These are phyloP conservation scores for Trachymyrmex septentrionalis DNA, from an alignment of 1,140 invertebrate species.

Conservation along the genomic window DNA sequence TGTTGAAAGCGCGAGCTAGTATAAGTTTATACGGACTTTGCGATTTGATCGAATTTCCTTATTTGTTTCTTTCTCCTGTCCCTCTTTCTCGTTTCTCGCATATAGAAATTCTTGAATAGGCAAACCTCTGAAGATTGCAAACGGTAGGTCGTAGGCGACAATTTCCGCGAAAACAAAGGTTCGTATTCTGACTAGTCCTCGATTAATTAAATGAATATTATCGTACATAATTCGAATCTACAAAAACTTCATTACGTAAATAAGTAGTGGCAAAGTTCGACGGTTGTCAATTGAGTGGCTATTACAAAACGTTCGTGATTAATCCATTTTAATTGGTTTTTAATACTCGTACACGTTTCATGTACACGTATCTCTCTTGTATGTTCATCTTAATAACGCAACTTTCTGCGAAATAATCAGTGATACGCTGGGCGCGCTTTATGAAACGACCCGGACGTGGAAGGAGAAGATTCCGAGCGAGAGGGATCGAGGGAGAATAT, in stretches of 20 bases:
- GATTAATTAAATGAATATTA: conserved; percentile 12
- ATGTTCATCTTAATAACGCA: conserved; percentile 39
- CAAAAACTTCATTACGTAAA: conserved; percentile 1
- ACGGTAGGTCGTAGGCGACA: not conserved
- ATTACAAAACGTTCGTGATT: not conserved
- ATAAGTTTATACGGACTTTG: conserved; percentile 39
- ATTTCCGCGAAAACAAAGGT: conserved; percentile 36
- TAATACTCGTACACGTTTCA: not conserved
- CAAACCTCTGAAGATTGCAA: not conserved
- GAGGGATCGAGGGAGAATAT: conserved; percentile 32
- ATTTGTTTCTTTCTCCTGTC: not conserved
- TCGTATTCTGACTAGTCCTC: not conserved
- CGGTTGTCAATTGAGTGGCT: not conserved
- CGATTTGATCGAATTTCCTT: conserved; percentile 29
- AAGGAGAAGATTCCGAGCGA: conserved; percentile 14
- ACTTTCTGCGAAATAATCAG: conserved; percentile 19
- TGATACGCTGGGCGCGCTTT: conserved; percentile 31
- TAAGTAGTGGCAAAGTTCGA: not conserved
- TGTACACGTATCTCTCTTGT: not conserved
- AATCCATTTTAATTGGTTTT: not conserved
- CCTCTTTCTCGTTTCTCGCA: conserved; percentile 13
- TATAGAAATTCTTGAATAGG: conserved; percentile 30
- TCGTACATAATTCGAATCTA: not conserved
- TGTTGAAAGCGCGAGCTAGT: not conserved
- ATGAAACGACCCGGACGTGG: not conserved